These are phyloP conservation scores for Callorhinus ursinus DNA, from an alignment of 2,113 vertebrate species.

Conservation along the genomic window DNA sequence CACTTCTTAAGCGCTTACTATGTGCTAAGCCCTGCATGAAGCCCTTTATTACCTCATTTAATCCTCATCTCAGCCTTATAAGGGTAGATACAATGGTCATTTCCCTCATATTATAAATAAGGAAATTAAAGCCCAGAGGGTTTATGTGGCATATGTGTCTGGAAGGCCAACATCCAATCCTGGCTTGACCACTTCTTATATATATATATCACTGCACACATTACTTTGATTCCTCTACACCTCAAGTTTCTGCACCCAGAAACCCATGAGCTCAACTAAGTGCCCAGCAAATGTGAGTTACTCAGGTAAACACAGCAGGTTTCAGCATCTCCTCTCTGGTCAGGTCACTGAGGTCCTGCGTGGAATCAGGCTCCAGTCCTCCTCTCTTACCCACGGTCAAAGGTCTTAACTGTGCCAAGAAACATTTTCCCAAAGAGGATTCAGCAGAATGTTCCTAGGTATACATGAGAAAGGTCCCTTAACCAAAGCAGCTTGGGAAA, in stretches of 20 bases:
- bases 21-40: background rate
- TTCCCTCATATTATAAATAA: background rate
- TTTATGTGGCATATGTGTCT: background rate
- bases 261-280: background rate
- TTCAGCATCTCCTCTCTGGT: background rate
- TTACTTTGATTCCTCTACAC: background rate
- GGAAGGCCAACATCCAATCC: background rate
- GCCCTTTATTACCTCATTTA: background rate
- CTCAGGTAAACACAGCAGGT: background rate
- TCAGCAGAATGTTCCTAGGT: background rate
- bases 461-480: background rate
- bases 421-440: background rate
- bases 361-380: background rate
- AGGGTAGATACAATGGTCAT: background rate
- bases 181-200: background rate
- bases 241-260: background rate
- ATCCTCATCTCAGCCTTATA: background rate
- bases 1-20: background rate
- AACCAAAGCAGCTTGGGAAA: conserved; percentile 1
- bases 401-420: background rate
- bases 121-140: background rate
- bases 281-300: background rate
- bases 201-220: fast-evolving
- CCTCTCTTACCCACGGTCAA: background rate
- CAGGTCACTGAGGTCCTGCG: background rate